These are phyloP conservation scores for Eudemis profundana DNA, from an alignment of 2,888 invertebrate genomes.

Conservation along the genomic window DNA sequence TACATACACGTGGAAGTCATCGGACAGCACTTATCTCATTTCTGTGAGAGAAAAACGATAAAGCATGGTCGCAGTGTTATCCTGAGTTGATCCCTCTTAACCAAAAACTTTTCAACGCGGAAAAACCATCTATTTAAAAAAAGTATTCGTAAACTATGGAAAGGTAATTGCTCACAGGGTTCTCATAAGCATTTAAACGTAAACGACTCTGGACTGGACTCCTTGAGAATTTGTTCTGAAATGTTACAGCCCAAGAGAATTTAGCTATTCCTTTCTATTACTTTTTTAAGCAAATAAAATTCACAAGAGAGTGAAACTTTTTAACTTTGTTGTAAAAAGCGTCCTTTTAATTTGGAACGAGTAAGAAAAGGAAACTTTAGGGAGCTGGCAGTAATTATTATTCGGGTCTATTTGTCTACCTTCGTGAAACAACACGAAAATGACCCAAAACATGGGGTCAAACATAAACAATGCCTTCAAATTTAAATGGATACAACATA, in stretches of 20 bases:
- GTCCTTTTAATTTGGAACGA: conserved; percentile 42
- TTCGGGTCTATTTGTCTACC: background rate
- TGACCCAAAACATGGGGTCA: background rate
- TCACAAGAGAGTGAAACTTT: conserved; percentile 47
- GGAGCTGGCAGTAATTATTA: background rate
- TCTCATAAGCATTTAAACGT: conserved; percentile 52
- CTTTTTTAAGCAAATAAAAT: conserved; percentile 41
- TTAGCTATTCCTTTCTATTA: conserved; percentile 39
- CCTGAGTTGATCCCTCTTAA: too few relatives aligned
- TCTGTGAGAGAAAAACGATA: too few relatives aligned
- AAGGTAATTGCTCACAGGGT: conserved; percentile 51
- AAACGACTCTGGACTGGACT: conserved; percentile 50
- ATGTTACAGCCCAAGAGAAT: conserved; percentile 44
- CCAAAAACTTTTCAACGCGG: conserved; percentile 14
- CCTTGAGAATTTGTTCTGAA: conserved; percentile 50
- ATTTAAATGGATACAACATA: conserved; percentile 13
- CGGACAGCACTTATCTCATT: too few relatives aligned
- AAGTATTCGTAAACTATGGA: conserved; percentile 35
- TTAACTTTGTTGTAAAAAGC: conserved; percentile 51
- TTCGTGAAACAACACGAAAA: background rate
- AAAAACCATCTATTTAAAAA: conserved; percentile 44
- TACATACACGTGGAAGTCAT: too few relatives aligned
- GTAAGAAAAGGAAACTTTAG: conserved; percentile 5
- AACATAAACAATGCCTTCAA: conserved; percentile 9
- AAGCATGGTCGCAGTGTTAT: too few relatives aligned